phyloP scores from a whole-genome alignment of 30 jellyfish, hydroid and myxozoan species.

The Aurelia aurita region DNA sequence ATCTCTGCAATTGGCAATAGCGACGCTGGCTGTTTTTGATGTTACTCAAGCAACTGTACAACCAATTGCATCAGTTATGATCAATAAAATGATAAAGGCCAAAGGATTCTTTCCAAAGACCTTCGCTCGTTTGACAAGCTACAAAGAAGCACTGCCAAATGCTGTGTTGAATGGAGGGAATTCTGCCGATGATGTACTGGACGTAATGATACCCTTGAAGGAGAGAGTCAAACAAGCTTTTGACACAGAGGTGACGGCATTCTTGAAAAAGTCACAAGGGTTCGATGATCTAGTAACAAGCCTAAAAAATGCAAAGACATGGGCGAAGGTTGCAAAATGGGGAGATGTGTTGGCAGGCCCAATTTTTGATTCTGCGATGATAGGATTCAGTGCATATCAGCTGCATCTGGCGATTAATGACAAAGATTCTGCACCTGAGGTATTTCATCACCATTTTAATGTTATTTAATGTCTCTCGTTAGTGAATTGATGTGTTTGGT shows the following conservation, averaged over 20 bases:
- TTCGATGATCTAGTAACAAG: constrained; percentile 11
- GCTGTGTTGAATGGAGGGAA: background rate
- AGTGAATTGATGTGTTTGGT: too few relatives aligned
- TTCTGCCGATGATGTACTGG: constrained; percentile 6
- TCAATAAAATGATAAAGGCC: background rate
- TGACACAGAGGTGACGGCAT: constrained; percentile 5
- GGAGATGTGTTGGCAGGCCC: constrained; percentile 27
- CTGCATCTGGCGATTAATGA: background rate
- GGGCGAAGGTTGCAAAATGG: constrained; percentile 23
- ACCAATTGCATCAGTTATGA: background rate
- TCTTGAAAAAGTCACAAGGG: constrained; percentile 5
- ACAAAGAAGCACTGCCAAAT: constrained; percentile 3
- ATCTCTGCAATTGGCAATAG: constrained; percentile 5
- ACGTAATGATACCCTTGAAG: constrained; percentile 3
- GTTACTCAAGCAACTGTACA: constrained; percentile 6
- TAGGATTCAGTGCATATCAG: constrained; percentile 15
- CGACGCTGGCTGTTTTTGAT: constrained; percentile 13
- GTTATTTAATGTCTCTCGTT: too few relatives aligned
- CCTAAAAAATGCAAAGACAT: background rate
- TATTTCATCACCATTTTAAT: background rate
- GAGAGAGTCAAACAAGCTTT: constrained; percentile 3
- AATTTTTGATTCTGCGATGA: constrained; percentile 8
- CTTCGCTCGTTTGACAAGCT: background rate
- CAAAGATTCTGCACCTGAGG: constrained; percentile 13
- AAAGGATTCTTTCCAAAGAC: constrained; percentile 3